A percentile compares a stretch with the other conserved stretches of the same genome.
Evolutionary conservation across 37 sponge, comb jelly and placozoan species (phyloP).

Genomic region (Eunapius fragilis): DNA sequence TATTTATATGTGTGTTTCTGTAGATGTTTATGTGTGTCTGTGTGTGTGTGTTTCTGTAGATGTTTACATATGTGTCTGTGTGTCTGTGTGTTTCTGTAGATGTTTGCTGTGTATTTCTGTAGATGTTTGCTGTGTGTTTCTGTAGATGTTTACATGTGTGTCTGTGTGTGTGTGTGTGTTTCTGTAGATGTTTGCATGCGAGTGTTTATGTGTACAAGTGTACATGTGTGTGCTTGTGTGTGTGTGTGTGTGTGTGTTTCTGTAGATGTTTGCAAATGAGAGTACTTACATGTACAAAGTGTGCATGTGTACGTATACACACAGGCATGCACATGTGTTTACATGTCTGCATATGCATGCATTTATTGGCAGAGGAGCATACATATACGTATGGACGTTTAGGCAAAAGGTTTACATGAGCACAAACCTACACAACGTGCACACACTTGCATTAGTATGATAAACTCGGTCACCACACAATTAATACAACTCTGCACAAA

Average conservation of each 20-base stretch:
- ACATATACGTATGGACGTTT: not conserved
- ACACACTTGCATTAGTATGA: no score
- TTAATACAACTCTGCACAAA: no score
- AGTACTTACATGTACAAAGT: no score
- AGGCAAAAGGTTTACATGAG: not conserved
- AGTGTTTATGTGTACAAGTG: not conserved
- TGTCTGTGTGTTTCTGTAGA: conserved; percentile 1
- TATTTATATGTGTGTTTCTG: conserved; percentile 21
- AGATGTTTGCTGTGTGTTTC: not conserved
- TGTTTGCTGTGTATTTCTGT: not conserved
- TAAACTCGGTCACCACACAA: no score
- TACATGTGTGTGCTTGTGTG: not conserved
- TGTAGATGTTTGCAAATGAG: not conserved
- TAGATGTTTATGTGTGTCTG: conserved; percentile 20
- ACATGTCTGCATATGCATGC: not conserved
- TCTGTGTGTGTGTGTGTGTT: not conserved
- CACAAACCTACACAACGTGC: not conserved
- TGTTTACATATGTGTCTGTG: conserved; percentile 18
- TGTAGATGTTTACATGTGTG: not conserved
- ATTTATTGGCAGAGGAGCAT: no score
- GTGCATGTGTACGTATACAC: not conserved
- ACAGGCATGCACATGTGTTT: not conserved
- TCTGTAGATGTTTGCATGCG: not conserved
- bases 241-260: not conserved
- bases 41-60: conserved; percentile 13